Percentiles rank a stretch among this genome's conserved stretches.
These are phyloP conservation scores for Ceratosolen solmsi DNA, from an alignment of 1,140 invertebrate genomes.

Conservation along the genomic window DNA sequence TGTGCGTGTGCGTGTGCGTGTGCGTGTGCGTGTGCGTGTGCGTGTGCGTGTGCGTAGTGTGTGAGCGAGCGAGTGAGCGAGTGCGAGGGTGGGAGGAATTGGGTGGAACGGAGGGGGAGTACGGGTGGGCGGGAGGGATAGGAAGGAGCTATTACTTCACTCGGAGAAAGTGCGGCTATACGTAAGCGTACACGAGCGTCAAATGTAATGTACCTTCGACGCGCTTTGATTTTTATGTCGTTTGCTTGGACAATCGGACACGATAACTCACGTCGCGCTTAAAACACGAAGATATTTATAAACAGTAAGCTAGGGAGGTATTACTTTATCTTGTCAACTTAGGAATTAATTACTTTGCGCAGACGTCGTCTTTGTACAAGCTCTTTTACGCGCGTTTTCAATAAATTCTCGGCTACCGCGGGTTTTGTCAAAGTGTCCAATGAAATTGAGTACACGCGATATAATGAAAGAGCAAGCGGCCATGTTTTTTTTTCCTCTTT, in stretches of 20 bases:
- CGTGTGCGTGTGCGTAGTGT: too few relatives aligned
- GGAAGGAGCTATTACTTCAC: slow-evolving; percentile 33
- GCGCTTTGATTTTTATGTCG: slow-evolving; percentile 22
- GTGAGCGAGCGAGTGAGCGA: too few relatives aligned
- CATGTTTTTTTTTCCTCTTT: too few relatives aligned
- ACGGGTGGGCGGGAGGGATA: slow-evolving; percentile 15
- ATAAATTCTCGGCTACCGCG: not conserved
- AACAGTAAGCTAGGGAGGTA: not conserved
- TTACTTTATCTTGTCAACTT: not conserved
- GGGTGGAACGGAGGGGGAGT: not conserved
- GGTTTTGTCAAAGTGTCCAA: not conserved
- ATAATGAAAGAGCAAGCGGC: too few relatives aligned
- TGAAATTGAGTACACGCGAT: not conserved
- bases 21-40: too few relatives aligned
- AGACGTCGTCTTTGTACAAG: not conserved
- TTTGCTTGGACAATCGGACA: not conserved
- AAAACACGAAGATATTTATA: not conserved
- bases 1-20: too few relatives aligned
- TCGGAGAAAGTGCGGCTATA: slow-evolving; percentile 36
- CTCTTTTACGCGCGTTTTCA: too few relatives aligned
- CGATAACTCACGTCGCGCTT: not conserved
- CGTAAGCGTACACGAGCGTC: not conserved
- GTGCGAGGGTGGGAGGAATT: not conserved
- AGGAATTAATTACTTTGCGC: not conserved
- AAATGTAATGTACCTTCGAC: slow-evolving; percentile 3